phyloP scores from a whole-genome alignment of 2,888 invertebrate genomes.

The Tenthredo distinguenda region DNA sequence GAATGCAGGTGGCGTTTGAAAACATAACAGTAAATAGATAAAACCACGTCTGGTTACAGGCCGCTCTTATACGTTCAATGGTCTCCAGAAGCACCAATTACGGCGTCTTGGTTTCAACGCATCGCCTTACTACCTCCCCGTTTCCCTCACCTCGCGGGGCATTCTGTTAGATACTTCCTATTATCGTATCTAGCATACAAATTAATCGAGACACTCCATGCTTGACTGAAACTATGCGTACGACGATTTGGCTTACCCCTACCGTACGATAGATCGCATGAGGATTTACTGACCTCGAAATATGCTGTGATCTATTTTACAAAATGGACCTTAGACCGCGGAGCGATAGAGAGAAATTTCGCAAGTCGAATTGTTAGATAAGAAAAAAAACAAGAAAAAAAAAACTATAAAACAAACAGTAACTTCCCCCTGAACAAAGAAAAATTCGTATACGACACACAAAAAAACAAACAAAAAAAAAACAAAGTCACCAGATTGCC shows the following conservation, averaged over 20 bases:
- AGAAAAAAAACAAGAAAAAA: background rate
- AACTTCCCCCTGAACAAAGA: background rate
- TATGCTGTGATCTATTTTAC: background rate
- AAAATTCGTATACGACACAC: background rate
- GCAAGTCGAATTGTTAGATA: background rate
- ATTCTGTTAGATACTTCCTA: slow-evolving; percentile 69
- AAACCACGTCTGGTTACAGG: slow-evolving; percentile 18
- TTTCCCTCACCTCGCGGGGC: slow-evolving; percentile 37
- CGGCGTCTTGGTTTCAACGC: slow-evolving; percentile 35
- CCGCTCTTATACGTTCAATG: slow-evolving; percentile 32
- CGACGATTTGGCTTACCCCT: background rate
- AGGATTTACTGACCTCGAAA: background rate
- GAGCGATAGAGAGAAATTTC: background rate
- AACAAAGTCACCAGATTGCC: background rate
- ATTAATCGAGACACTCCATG: slow-evolving; percentile 55
- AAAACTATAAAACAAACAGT: background rate
- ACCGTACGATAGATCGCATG: background rate
- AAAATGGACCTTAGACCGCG: background rate
- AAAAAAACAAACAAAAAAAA: background rate
- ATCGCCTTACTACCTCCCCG: background rate
- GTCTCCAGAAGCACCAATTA: slow-evolving; percentile 38
- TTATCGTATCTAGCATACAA: slow-evolving; percentile 68
- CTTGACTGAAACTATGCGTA: slow-evolving; percentile 14
- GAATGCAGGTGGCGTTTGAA: slow-evolving; percentile 56
- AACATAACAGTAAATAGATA: slow-evolving; percentile 46